These are phyloP conservation scores for Pseudoatta argentina DNA, from an alignment of 1,140 invertebrate species.

Conservation along the genomic window DNA sequence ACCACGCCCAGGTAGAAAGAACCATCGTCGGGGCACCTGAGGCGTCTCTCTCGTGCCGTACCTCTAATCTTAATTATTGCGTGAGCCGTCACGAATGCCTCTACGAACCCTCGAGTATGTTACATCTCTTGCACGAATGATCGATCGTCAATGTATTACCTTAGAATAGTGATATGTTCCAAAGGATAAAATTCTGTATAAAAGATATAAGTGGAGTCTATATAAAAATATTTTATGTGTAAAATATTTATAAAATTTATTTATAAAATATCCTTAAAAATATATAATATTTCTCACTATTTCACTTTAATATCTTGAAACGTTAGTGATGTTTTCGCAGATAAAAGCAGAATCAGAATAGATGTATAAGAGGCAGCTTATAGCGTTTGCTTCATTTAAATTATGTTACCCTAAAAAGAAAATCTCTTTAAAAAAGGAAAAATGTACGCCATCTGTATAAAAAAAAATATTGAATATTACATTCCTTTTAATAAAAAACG, in stretches of 20 bases:
- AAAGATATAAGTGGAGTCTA: not conserved
- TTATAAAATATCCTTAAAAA: not conserved
- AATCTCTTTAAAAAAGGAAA: no score
- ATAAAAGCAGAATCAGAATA: not conserved
- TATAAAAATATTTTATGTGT: not conserved
- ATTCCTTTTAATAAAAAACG: no score
- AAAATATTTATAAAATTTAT: no score
- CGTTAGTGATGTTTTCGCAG: not conserved
- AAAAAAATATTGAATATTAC: no score
- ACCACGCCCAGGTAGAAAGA: constrained; percentile 39
- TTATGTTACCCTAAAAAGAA: constrained; percentile 36
- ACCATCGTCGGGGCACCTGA: constrained; percentile 39
- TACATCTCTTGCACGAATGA: constrained; percentile 44
- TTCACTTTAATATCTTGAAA: not conserved
- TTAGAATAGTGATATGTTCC: not conserved
- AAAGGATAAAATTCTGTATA: not conserved
- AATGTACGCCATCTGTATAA: no score
- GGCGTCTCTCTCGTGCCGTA: constrained; percentile 25
- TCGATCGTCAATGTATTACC: constrained; percentile 62
- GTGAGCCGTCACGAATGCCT: constrained; percentile 44
- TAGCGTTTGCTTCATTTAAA: not conserved
- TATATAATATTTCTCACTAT: not conserved
- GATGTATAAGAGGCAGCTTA: not conserved
- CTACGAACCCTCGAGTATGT: not conserved
- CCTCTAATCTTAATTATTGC: constrained; percentile 68